Base-by-base conservation (phyloP, 2,888 invertebrate genomes). In the Limulus polyphemus region DNA sequence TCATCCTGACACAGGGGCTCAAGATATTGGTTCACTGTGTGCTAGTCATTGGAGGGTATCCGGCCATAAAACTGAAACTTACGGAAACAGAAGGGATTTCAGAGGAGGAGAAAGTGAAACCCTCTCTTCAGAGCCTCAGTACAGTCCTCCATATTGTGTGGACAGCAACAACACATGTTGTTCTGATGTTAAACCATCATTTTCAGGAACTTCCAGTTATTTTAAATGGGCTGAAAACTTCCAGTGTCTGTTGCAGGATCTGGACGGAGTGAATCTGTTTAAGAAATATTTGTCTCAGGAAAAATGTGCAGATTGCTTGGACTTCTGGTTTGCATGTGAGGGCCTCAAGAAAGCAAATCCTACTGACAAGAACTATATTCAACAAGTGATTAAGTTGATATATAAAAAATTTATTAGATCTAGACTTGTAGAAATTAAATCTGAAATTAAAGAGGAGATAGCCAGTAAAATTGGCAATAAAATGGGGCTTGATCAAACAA, bases 251-350 rank as follows among this genome's bases (percentile, higher is more conserved):
- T 83, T 95, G 71, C 85, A 88, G 55, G 94, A 95, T 79, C 84
- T 85, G 69, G 90, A 92, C 76, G 95, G 95, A 65, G 88, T 91
- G 70, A 84, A 86, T 65, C 80, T 92, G 74, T 94, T 93, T 80
- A 85, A 86, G 76, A 69, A 72, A 61, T 79, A 75, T 68, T 71
- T 79, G 46, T 71, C 72, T 13, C 71, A 73, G 63, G 77, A 78
- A 68, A 70, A 71, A 11, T 73, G 73, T 49, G 69, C 72, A 12
- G 60, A 65, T 49, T 47, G 54, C 16, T 61, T 72, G 16, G 73
- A 77, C 61, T 95, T 95, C 80, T 93, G 90, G 85, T 94, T 93
- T 80, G 94, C 93, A 58, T 90, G 90, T 78, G 82, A 83, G 85
- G 66, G 66, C 14, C 16, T 67, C 1, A 62, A 63, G 47, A 62